These are phyloP conservation scores for Erethizon dorsatum DNA, from an alignment of 2,797 vertebrate genomes.

Conservation along the genomic window DNA sequence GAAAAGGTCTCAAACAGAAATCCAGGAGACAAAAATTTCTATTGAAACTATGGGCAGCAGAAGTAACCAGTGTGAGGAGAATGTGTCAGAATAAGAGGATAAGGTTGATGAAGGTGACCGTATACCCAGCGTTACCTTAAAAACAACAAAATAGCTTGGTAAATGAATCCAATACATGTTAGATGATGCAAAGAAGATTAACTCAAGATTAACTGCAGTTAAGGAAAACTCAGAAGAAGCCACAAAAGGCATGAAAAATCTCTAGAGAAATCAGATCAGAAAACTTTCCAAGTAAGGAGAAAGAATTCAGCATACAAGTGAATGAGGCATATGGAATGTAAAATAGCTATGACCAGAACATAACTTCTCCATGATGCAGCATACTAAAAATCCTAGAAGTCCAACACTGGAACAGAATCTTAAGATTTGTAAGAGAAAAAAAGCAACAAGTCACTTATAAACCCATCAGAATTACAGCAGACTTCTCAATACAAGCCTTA, in stretches of 20 bases:
- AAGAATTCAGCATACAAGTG: background rate
- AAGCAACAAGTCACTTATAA: background rate
- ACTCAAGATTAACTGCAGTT: background rate
- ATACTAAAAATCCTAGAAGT: background rate
- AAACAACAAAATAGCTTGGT: background rate
- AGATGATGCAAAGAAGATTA: background rate
- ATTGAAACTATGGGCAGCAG: background rate
- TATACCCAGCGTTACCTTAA: background rate
- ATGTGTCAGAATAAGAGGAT: background rate
- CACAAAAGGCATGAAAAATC: background rate
- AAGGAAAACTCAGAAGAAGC: background rate
- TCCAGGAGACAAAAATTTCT: background rate
- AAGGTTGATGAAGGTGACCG: background rate
- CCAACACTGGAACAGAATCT: background rate
- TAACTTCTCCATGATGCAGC: background rate
- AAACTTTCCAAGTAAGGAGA: background rate
- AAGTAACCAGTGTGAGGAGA: background rate
- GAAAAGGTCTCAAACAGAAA: background rate
- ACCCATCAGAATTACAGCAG: background rate
- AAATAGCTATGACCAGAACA: background rate
- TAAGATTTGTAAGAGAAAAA: background rate
- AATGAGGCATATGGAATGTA: background rate
- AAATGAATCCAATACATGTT: background rate
- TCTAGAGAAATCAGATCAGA: background rate
- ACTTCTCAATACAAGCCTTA: background rate